Percentiles rank a stretch among this genome's conserved stretches.
Conservation (phyloP, 1,140 invertebrate genomes). For the Hypsibius dujardini region DNA sequence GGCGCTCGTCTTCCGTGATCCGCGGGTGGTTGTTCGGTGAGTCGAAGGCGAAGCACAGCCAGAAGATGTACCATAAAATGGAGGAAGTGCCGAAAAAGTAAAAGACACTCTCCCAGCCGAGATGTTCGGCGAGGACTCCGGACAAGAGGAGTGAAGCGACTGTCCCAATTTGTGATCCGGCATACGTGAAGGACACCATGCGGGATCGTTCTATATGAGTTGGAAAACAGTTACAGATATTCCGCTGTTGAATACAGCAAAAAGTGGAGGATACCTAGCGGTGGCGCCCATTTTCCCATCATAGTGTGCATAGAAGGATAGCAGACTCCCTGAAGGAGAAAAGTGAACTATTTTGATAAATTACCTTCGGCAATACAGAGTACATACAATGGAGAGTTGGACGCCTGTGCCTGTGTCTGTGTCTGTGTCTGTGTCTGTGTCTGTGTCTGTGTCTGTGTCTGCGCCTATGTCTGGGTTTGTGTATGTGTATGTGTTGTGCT, state of each 20-base stretch:
- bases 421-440: too few species aligned
- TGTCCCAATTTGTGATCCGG: slow-evolving; percentile 51
- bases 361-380: too few species aligned
- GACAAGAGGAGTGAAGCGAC: background rate
- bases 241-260: too few species aligned
- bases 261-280: slow-evolving; percentile 29
- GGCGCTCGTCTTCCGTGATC: slow-evolving; percentile 28
- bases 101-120: slow-evolving; percentile 67
- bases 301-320: slow-evolving; percentile 73
- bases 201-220: slow-evolving; percentile 46
- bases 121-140: background rate
- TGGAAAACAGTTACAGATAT: too few species aligned
- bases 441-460: too few species aligned
- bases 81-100: slow-evolving; percentile 54
- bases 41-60: slow-evolving; percentile 29
- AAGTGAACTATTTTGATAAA: too few species aligned
- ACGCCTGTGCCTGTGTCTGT: too few species aligned
- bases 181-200: slow-evolving; percentile 48
- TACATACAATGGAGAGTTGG: too few species aligned
- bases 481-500: too few species aligned
- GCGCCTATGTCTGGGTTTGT: too few species aligned
- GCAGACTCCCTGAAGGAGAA: slow-evolving; percentile 51
- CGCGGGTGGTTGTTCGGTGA: slow-evolving; percentile 27
- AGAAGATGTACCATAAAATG: slow-evolving; percentile 30
- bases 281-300: slow-evolving; percentile 72